Evolutionary conservation across 1,140 invertebrate species (phyloP).

Genomic region (Dendroctonus ponderosae): DNA sequence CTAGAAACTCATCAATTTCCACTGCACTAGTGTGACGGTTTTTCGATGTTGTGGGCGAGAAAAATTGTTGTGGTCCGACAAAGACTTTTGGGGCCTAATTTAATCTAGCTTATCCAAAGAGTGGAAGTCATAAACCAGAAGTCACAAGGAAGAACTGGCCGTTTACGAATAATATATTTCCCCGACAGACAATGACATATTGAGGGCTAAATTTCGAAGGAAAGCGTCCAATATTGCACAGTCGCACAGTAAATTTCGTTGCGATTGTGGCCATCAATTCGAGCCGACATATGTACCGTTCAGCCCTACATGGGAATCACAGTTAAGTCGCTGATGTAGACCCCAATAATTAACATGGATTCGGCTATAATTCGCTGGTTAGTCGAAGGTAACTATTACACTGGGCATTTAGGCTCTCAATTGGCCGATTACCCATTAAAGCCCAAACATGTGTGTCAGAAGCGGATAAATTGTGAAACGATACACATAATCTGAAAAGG

Average conservation of each 20-base stretch:
- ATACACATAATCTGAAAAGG: too few species aligned
- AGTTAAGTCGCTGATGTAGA: slow-evolving; percentile 14
- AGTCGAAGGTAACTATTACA: not conserved
- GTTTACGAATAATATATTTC: slow-evolving; percentile 6
- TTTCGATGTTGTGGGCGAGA: too few species aligned
- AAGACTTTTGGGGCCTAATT: not conserved
- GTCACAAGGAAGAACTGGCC: not conserved
- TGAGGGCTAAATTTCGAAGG: slow-evolving; percentile 14
- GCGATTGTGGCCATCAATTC: slow-evolving; percentile 24
- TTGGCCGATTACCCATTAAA: too few species aligned
- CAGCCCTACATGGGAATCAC: slow-evolving; percentile 17
- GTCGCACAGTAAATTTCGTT: slow-evolving; percentile 12
- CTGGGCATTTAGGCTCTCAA: too few species aligned
- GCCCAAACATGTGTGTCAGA: too few species aligned
- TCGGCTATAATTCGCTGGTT: slow-evolving; percentile 19
- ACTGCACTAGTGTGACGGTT: too few species aligned
- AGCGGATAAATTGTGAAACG: too few species aligned
- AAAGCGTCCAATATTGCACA: slow-evolving; percentile 24
- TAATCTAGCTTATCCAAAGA: not conserved
- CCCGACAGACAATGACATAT: slow-evolving; percentile 7
- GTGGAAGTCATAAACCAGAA: not conserved
- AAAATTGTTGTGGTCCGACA: too few species aligned
- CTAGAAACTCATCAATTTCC: too few species aligned
- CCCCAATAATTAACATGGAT: slow-evolving; percentile 15
- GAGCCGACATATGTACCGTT: slow-evolving; percentile 21